phyloP scores from a whole-genome alignment of 1,140 invertebrate genomes.

The Augochlora pura region DNA sequence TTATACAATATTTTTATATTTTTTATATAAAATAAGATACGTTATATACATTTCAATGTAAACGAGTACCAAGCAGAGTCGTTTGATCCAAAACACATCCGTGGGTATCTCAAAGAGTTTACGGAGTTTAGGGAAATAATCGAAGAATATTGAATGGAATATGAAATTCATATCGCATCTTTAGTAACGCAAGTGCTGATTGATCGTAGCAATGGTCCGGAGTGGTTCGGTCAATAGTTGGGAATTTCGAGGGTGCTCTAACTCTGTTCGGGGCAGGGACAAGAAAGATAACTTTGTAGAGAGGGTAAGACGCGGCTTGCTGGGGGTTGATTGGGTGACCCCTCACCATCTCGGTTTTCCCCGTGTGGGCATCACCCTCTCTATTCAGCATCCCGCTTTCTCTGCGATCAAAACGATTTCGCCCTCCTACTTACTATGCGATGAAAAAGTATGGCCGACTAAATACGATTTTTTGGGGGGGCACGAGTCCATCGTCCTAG shows the following conservation, averaged over 20 bases:
- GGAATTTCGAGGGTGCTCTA: slow-evolving; percentile 72
- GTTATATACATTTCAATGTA: no score
- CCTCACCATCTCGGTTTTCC: slow-evolving; percentile 63
- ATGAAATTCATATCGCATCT: slow-evolving; percentile 42
- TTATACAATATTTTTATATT: no score
- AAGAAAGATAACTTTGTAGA: slow-evolving; percentile 81
- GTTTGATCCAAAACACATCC: no score
- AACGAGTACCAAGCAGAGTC: no score
- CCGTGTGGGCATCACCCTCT: slow-evolving; percentile 65
- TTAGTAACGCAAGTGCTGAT: slow-evolving; percentile 54
- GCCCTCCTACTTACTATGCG: slow-evolving; percentile 44
- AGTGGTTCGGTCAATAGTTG: slow-evolving; percentile 75
- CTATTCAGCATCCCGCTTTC: slow-evolving; percentile 68
- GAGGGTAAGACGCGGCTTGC: slow-evolving; percentile 78
- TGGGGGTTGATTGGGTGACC: slow-evolving; percentile 79
- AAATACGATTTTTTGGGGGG: slow-evolving; percentile 71
- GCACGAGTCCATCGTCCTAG: slow-evolving; percentile 45
- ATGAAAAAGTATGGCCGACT: slow-evolving; percentile 79
- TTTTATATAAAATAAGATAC: no score
- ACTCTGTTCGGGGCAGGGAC: slow-evolving; percentile 71
- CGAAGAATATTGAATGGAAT: not conserved
- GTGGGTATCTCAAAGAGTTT: no score
- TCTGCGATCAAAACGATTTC: slow-evolving; percentile 78
- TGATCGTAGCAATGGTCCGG: slow-evolving; percentile 63
- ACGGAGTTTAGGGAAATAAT: no score